Evolutionary conservation across 2,888 invertebrate species (phyloP).

Genomic region (Embidobia sp.): DNA sequence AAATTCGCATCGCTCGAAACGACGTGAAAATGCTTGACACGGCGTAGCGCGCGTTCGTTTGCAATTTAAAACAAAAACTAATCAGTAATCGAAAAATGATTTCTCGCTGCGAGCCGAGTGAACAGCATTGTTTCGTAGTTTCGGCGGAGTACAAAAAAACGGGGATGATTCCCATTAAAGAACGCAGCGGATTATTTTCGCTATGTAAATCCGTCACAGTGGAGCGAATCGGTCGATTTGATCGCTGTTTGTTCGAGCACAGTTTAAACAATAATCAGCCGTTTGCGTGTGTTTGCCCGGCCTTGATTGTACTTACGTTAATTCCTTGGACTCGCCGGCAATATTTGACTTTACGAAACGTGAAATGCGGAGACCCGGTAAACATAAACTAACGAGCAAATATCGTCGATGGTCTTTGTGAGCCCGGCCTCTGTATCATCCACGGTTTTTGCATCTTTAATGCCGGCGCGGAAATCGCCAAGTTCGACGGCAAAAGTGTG

Average conservation of each 20-base stretch:
- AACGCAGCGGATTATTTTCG: conserved; percentile 5
- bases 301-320: conserved; percentile 64
- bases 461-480: conserved; percentile 21
- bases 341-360: conserved; percentile 65
- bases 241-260: conserved; percentile 55
- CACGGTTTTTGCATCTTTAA: conserved; percentile 46
- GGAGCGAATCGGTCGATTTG: conserved; percentile 43
- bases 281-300: conserved; percentile 55
- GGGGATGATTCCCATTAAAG: conserved; percentile 10
- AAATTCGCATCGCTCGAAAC: too few species aligned
- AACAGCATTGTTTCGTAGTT: too few species aligned
- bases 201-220: conserved; percentile 27
- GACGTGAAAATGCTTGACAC: too few species aligned
- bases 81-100: too few species aligned
- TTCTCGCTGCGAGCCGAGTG: too few species aligned
- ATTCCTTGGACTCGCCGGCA: conserved; percentile 58
- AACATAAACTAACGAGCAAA: conserved; percentile 67
- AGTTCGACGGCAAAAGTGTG: not conserved
- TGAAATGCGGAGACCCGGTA: conserved; percentile 53
- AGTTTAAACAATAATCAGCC: conserved; percentile 66
- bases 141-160: too few species aligned
- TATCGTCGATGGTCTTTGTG: conserved; percentile 60
- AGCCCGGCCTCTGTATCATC: conserved; percentile 23
- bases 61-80: too few species aligned
- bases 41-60: too few species aligned